These are phyloP conservation scores for Notamacropus eugenii DNA, from an alignment of 2,797 vertebrate genomes.

Conservation along the genomic window DNA sequence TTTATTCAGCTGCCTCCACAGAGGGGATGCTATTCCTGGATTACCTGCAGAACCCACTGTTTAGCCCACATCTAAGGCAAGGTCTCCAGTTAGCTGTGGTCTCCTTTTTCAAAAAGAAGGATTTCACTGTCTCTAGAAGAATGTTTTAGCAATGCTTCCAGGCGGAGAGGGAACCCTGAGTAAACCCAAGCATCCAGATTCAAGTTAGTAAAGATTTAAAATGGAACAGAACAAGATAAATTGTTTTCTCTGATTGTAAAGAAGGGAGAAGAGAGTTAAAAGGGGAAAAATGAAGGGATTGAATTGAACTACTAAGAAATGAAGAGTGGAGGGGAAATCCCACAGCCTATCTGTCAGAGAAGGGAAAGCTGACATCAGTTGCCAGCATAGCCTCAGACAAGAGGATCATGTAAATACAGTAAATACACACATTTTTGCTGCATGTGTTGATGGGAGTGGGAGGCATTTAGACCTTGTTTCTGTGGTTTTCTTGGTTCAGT, in stretches of 20 bases:
- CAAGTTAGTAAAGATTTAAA: conserved; percentile 29
- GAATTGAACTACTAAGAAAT: not conserved
- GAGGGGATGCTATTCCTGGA: conserved; percentile 1
- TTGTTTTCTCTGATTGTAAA: not conserved
- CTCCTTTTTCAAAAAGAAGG: conserved; percentile 51
- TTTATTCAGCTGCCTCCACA: conserved; percentile 37
- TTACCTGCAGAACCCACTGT: not conserved
- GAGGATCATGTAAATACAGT: fast-evolving
- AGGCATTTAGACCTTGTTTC: fast-evolving
- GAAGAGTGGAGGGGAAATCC: not conserved
- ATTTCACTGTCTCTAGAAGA: not conserved
- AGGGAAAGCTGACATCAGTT: not conserved
- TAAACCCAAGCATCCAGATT: not conserved
- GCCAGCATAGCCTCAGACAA: not conserved
- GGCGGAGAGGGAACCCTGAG: not conserved
- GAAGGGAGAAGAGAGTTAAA: conserved; percentile 8
- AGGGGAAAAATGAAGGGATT: not conserved
- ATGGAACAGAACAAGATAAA: conserved; percentile 16
- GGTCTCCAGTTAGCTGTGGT: not conserved
- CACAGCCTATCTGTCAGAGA: not conserved
- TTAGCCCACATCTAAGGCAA: conserved; percentile 17
- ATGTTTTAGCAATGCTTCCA: not conserved
- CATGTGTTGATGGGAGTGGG: not conserved
- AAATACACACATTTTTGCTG: not conserved
- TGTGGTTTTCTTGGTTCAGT: not conserved